These are phyloP conservation scores for Medauroidea extradentata DNA, from an alignment of 1,140 invertebrate species.

Conservation along the genomic window DNA sequence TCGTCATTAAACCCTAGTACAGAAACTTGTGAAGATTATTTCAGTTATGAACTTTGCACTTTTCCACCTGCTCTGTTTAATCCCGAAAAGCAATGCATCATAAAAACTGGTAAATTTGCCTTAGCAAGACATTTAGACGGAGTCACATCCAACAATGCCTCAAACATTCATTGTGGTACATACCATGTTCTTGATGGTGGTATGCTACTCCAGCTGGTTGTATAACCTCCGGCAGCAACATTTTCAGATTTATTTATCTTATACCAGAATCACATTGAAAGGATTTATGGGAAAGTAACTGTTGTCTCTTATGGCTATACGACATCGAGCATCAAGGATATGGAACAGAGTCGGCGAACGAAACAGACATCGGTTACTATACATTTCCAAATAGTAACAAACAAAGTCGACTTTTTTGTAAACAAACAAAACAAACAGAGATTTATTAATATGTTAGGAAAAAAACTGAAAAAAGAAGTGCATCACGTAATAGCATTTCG, in stretches of 20 bases:
- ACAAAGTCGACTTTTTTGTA: not conserved
- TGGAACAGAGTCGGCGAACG: not conserved
- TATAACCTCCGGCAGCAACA: not conserved
- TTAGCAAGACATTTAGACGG: not conserved
- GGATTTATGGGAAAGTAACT: slow-evolving; percentile 1
- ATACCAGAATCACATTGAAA: not conserved
- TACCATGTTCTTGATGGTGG: slow-evolving; percentile 5
- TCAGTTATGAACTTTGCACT: not conserved
- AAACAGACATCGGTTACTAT: not conserved
- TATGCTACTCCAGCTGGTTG: not conserved
- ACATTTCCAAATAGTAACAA: not conserved
- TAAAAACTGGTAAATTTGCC: not conserved
- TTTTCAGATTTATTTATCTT: not conserved
- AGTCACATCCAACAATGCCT: not conserved
- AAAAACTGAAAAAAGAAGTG: not conserved
- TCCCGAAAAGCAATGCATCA: not conserved
- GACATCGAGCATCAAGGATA: slow-evolving; percentile 7
- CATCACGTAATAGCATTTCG: not conserved
- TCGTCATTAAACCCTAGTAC: not conserved
- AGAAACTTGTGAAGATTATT: not conserved
- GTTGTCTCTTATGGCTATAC: slow-evolving; percentile 2
- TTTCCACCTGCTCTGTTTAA: slow-evolving; percentile 1
- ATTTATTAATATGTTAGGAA: slow-evolving; percentile 2
- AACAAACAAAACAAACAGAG: slow-evolving; percentile 1
- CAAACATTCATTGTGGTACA: not conserved